Evolutionary conservation across 2,888 invertebrate genomes (phyloP).

Genomic region (Teleiodes luculella): DNA sequence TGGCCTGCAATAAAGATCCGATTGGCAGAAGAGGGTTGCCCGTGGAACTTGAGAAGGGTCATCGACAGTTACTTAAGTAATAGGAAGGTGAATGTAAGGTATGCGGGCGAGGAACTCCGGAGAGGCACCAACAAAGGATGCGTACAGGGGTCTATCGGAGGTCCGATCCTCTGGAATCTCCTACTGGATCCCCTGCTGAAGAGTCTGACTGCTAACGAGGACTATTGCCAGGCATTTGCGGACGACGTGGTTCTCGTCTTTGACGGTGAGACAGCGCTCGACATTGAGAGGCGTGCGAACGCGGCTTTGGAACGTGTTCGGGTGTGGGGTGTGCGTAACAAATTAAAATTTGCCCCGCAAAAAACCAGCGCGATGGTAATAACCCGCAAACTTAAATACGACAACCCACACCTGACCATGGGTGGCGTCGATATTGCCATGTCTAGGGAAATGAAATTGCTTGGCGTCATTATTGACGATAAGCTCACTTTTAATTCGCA

Average conservation of each 20-base stretch:
- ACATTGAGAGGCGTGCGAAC: not conserved
- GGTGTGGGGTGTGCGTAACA: not conserved
- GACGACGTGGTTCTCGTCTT: not conserved
- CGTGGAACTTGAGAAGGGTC: no score
- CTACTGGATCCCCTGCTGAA: not conserved
- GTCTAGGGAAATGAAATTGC: conserved; percentile 14
- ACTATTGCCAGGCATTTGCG: no score
- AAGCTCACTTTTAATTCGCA: not conserved
- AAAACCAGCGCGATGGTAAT: not conserved
- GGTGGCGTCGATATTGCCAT: not conserved
- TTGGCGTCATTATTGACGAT: conserved; percentile 11
- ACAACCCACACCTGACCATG: conserved; percentile 1
- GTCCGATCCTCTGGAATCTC: not conserved
- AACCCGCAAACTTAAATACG: not conserved
- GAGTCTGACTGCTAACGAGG: not conserved
- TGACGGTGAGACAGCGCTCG: conserved; percentile 7
- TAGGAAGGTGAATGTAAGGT: not conserved
- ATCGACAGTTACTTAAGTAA: not conserved
- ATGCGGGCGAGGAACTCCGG: not conserved
- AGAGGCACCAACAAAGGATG: not conserved
- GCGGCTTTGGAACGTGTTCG: no score
- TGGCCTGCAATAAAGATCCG: not conserved
- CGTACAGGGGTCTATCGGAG: not conserved
- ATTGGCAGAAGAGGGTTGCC: no score
- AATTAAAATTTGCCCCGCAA: not conserved